These are phyloP conservation scores for Opisthocomus hoazin DNA, from an alignment of 2,113 vertebrate genomes.

Conservation along the genomic window DNA sequence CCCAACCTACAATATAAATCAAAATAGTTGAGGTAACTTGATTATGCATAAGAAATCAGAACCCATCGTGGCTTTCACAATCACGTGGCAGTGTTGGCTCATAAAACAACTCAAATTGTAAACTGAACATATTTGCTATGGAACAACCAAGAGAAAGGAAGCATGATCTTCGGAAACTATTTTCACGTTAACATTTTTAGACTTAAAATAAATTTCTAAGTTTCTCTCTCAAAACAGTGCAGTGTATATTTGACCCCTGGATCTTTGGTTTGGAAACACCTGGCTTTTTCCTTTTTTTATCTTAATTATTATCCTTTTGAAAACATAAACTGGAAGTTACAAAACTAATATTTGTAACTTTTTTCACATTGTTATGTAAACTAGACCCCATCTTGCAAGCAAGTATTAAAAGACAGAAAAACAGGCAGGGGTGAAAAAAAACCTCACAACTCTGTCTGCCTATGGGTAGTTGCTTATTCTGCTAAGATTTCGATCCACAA, in stretches of 20 bases:
- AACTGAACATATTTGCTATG: background rate
- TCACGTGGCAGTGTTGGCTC: background rate
- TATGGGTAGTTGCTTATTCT: background rate
- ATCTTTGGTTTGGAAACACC: background rate
- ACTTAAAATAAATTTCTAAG: background rate
- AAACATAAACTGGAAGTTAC: background rate
- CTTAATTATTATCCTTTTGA: background rate
- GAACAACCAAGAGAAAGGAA: background rate
- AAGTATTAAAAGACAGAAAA: background rate
- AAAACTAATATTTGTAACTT: background rate
- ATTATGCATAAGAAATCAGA: background rate
- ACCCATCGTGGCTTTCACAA: background rate
- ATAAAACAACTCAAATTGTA: background rate
- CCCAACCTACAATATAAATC: background rate
- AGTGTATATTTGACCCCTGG: background rate
- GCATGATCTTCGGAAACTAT: background rate
- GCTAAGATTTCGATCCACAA: background rate
- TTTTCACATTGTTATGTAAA: background rate
- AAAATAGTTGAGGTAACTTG: background rate
- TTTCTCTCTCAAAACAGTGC: background rate
- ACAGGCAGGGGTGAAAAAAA: accelerated
- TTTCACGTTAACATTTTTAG: background rate
- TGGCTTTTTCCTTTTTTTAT: background rate
- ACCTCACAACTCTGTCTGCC: too few species aligned
- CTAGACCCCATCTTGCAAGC: background rate